Evolutionary conservation across 1,140 invertebrate species (phyloP), one percentile per base, ranked within the genome.

Genomic region (Drosophila arawakana): DNA sequence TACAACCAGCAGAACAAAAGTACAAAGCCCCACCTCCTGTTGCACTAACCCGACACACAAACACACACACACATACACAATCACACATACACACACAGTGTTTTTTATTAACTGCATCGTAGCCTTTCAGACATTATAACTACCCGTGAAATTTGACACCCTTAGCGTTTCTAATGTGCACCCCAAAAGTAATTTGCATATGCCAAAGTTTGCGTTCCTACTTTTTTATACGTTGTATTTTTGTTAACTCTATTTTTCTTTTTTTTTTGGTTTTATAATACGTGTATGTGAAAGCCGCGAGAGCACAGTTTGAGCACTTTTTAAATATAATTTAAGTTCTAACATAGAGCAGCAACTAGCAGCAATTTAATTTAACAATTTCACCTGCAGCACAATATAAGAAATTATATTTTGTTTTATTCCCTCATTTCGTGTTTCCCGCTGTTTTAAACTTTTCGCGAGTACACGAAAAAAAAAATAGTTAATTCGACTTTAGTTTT

Each of bases 141-240:
- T 69, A 69, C 60, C 84, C 76, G 73, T 86, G 80, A 85, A 76
- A 65, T 81, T 68, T 78, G 65, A 73, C 73, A 83, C 80, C 70
- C 82, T 71, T 67, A 81, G 66, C 68, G 63, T 74, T 73, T 73
- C 72, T 76, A 80, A 73, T 78, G 72, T 67, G 80, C 76, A 83
- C 70, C 79, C 54, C 55, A 72, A 82, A 30, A 77, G 66, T 88
- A 82, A 86, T 86, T 86, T 88, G 75, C 83, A 88, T 88, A 74
- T 55, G 78, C 72, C 61, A 78, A 81, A 76, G 50, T 76, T 78
- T 76, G 63, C 25, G 4, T 37, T 44, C 75, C 74, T 60, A 46
- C 57, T 67, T 67, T 86, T 60, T 47, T 35, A 37, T 9, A 47
- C 43, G 60, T 57, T 71, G 50, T 50, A 59, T 55, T 55, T 41